These are phyloP conservation scores for Paelopatides confundens DNA, from an alignment of 53 echinoderm and acorn worm genomes.

Conservation along the genomic window DNA sequence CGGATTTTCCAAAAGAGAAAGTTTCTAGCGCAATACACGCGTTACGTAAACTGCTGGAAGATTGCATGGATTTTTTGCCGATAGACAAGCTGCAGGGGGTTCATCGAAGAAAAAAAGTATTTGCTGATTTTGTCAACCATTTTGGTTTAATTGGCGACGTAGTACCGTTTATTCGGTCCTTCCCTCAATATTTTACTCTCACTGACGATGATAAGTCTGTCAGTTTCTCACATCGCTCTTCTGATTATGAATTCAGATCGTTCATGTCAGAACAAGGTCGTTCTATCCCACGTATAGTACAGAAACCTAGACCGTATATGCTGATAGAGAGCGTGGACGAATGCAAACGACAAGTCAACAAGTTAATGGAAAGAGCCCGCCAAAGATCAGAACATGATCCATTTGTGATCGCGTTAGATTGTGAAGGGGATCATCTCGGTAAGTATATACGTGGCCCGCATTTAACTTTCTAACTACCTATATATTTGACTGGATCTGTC, in stretches of 20 bases:
- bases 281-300: neutral
- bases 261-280: neutral
- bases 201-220: neutral
- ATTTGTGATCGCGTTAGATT: constrained; percentile 51
- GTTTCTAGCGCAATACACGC: neutral
- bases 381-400: neutral
- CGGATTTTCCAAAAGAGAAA: neutral
- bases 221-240: neutral
- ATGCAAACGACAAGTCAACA: neutral
- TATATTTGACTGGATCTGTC: no score
- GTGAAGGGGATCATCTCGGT: constrained; percentile 52
- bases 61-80: neutral
- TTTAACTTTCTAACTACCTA: no score
- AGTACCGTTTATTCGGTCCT: neutral
- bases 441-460: no score
- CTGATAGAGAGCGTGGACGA: neutral
- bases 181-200: neutral
- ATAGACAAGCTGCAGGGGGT: neutral
- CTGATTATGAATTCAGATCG: neutral
- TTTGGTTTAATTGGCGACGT: neutral
- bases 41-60: neutral
- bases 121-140: neutral
- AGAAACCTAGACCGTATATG: neutral
- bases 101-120: neutral
- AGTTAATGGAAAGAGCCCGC: neutral